Base-by-base conservation (phyloP, 1,140 invertebrate genomes). In the Hesperophylax magnus region DNA sequence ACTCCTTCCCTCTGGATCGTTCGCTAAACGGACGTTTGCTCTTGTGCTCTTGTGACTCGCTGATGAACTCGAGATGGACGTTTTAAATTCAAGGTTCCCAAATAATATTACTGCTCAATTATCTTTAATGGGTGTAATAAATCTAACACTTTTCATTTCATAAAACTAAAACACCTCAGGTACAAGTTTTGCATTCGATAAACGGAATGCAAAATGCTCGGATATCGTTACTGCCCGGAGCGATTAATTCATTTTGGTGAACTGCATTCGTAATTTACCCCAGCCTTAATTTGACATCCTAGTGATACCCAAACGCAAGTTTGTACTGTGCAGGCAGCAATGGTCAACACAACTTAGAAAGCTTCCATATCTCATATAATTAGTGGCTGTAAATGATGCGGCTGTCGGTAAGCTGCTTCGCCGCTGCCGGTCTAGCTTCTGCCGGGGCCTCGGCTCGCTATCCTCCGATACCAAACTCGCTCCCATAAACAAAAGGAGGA, bases 71-170 rank as follows among this genome's bases (percentile, higher is more conserved):
- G 22, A 27, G 31, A 67, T 15, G 22, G n/a, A 67, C 9, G 31
- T 34, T 67, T 67, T 31, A 67, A 31, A 67, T 67, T 67, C 63
- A 15, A 67, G 63, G 63, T 31, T 34, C 63, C 31, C 22, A 67
- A 67, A 67, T 18, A 67, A 67, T 67, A 67, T 31, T 67, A 27
- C 31, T 3, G 24, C 63, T 22, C 63, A 67, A 67, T 67, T 67
- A 67, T 67, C 24, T 67, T 34, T 67, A 67, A 67, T 67, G 6
- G 27, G 24, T 34, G 63, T 34, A 67, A 67, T 67, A 67, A 67
- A 67, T 67, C 31, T 67, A 67, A 67, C 63, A 67, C 63, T 67
- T 67, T 67, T 67, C 63, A 67, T 67, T 67, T 67, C 63, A 31
- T n/a, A 67, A 67, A 15, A 67, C n/a, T 34, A 27, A 67, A 67